Evolutionary conservation across 2,888 invertebrate genomes (phyloP).

Genomic region (Cataglyphis livida): DNA sequence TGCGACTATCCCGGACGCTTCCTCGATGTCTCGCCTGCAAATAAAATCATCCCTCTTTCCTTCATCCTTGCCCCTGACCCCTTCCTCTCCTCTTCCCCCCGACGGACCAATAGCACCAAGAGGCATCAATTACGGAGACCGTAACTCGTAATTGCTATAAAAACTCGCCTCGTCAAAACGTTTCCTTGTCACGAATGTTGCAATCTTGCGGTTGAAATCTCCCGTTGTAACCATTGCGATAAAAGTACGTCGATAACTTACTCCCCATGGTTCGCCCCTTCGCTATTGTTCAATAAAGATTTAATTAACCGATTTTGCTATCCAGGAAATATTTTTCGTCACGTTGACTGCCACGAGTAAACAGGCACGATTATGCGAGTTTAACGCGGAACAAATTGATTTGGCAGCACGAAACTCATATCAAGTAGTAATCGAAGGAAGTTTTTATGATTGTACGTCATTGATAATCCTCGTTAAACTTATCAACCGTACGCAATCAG

Average conservation of each 20-base stretch:
- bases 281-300: constrained; percentile 25
- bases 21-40: constrained; percentile 30
- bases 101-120: background rate
- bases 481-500: background rate
- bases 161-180: constrained; percentile 31
- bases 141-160: constrained; percentile 35
- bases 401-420: background rate
- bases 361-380: constrained; percentile 13
- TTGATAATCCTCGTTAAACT: constrained; percentile 1
- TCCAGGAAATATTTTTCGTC: constrained; percentile 6
- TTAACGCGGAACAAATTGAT: constrained; percentile 5
- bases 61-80: background rate
- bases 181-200: constrained; percentile 17
- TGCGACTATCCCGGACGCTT: too few species aligned
- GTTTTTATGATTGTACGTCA: background rate
- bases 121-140: constrained; percentile 33
- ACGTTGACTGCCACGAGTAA: background rate
- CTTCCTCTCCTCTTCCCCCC: background rate
- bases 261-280: background rate
- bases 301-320: constrained; percentile 28
- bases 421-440: background rate
- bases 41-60: constrained; percentile 41
- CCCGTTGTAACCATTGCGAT: background rate
- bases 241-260: constrained; percentile 8
- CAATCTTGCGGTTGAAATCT: background rate